phyloP scores from a whole-genome alignment of 1,140 invertebrate genomes.

The Leptinotarsa texana region DNA sequence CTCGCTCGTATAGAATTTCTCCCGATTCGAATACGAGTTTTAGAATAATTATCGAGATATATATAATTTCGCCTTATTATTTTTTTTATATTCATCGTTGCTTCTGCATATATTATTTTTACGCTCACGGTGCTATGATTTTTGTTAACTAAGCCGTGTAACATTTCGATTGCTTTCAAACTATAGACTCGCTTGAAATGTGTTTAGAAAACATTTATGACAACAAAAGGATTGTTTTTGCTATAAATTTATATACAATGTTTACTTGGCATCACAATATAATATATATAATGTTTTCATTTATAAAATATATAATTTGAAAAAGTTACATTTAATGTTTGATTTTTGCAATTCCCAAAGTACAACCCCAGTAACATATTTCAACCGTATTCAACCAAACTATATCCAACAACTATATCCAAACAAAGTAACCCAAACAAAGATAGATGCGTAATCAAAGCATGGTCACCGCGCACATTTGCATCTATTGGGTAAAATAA shows the following conservation, averaged over 20 bases:
- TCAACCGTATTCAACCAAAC: no score
- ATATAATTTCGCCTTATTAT: conserved; percentile 27
- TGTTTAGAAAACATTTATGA: conserved; percentile 35
- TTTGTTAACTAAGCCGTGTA: conserved; percentile 31
- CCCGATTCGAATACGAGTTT: conserved; percentile 22
- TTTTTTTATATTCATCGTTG: conserved; percentile 38
- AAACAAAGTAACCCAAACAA: no score
- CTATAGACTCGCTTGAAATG: conserved; percentile 29
- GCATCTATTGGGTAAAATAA: no score
- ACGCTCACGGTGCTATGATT: conserved; percentile 36
- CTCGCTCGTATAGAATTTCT: conserved; percentile 23
- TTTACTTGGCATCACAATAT: conserved; percentile 41
- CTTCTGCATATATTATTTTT: conserved; percentile 39
- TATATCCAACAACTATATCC: no score
- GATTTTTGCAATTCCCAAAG: no score
- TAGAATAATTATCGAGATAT: conserved; percentile 16
- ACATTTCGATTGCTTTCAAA: conserved; percentile 19
- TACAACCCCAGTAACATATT: no score
- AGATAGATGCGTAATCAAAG: no score
- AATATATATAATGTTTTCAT: conserved; percentile 41
- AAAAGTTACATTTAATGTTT: neutral
- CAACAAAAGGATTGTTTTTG: conserved; percentile 41
- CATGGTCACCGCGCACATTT: no score
- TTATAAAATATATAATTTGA: conserved; percentile 34
- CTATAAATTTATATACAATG: conserved; percentile 34